These are phyloP conservation scores for Tychaedon coryphoeus DNA, from an alignment of 2,113 vertebrate genomes.

Conservation along the genomic window DNA sequence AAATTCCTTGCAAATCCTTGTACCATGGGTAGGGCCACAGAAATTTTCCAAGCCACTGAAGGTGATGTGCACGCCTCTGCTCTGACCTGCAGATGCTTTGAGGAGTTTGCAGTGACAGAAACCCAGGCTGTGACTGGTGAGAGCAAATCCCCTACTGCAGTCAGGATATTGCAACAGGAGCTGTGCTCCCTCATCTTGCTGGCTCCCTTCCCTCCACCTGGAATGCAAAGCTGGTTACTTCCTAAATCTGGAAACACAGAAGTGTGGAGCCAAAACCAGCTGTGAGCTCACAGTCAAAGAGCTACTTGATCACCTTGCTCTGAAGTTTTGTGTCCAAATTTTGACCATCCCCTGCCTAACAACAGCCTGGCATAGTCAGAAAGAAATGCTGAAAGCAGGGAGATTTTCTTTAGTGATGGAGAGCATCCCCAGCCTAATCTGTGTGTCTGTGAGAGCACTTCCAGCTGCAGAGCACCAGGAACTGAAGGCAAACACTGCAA, in stretches of 20 bases:
- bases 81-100: not conserved
- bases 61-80: rapidly evolving
- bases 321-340: not conserved
- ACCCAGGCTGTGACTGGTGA: not conserved
- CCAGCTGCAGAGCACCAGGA: not conserved
- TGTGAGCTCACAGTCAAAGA: not conserved
- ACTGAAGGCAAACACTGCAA: not conserved
- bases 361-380: not conserved
- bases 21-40: not conserved
- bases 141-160: not conserved
- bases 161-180: not conserved
- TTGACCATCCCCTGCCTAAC: not conserved
- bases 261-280: not conserved
- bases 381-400: not conserved
- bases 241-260: not conserved
- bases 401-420: not conserved
- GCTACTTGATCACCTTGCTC: not conserved
- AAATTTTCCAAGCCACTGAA: not conserved
- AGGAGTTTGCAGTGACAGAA: not conserved
- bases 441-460: not conserved
- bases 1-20: conserved; percentile 5
- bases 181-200: rapidly evolving
- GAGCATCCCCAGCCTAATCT: not conserved
- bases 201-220: not conserved
- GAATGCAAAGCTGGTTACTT: not conserved